phyloP scores from a whole-genome alignment of 2,888 invertebrate genomes.

The Diaprepes abbreviatus region DNA sequence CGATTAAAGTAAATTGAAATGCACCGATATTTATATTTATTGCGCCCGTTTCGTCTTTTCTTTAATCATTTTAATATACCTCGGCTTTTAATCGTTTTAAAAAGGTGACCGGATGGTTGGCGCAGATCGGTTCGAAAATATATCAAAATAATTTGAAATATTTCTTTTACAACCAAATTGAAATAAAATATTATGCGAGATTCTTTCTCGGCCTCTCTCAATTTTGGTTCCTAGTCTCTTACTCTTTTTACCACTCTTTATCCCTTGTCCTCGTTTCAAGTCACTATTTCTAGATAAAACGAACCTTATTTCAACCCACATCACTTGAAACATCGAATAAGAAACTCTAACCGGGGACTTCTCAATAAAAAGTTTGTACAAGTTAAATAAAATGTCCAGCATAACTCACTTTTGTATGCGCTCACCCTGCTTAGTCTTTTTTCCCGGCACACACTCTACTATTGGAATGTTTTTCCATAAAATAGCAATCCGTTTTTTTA shows the following conservation, averaged over 20 bases:
- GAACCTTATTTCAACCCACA: too few species aligned
- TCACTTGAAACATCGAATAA: background rate
- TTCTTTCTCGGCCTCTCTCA: too few species aligned
- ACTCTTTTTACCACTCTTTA: too few species aligned
- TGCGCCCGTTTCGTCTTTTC: conserved; percentile 44
- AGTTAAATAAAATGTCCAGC: background rate
- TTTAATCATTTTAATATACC: conserved; percentile 47
- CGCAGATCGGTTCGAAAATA: too few species aligned
- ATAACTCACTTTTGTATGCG: background rate
- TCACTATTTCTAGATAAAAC: too few species aligned
- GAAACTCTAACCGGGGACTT: too few species aligned
- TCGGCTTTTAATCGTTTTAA: conserved; percentile 38
- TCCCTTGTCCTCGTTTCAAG: too few species aligned
- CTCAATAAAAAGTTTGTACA: background rate
- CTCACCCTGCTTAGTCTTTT: background rate
- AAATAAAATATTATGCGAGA: too few species aligned
- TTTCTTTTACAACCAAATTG: too few species aligned
- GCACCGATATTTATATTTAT: conserved; percentile 64
- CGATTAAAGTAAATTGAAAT: conserved; percentile 69
- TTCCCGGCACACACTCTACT: background rate
- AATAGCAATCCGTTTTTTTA: background rate
- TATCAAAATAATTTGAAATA: too few species aligned
- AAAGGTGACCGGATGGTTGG: conserved; percentile 10
- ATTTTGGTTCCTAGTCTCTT: too few species aligned
- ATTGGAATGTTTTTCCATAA: background rate